phyloP scores from a whole-genome alignment of 2,888 invertebrate species.

The Emmelina monodactyla region DNA sequence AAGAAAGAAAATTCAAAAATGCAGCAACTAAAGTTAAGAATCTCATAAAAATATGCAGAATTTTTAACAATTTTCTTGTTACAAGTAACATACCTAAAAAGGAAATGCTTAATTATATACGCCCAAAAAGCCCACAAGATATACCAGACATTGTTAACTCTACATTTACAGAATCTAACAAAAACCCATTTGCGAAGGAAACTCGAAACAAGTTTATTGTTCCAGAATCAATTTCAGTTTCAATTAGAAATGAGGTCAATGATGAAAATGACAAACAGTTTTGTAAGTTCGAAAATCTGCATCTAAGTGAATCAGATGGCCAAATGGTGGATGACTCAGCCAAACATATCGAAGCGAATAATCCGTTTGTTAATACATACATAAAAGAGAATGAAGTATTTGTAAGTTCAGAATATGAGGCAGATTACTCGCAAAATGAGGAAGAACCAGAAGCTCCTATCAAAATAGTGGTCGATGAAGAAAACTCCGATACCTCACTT shows the following conservation, averaged over 20 bases:
- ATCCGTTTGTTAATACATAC: constrained; percentile 38
- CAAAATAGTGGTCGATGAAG: constrained; percentile 30
- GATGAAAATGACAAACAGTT: constrained; percentile 1
- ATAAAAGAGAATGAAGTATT: constrained; percentile 37
- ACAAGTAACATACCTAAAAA: constrained; percentile 21
- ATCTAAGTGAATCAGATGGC: no score
- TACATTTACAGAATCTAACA: constrained; percentile 34
- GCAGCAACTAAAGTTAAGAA: constrained; percentile 32
- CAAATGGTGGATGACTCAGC: background rate
- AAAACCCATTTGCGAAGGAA: constrained; percentile 28
- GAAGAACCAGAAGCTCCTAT: constrained; percentile 31
- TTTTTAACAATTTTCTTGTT: constrained; percentile 24
- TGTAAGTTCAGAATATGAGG: constrained; percentile 44
- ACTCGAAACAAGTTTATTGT: constrained; percentile 39
- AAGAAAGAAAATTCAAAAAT: constrained; percentile 28
- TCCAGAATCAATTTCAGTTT: constrained; percentile 46
- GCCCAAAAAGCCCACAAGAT: constrained; percentile 26
- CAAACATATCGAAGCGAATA: background rate
- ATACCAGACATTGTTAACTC: constrained; percentile 59
- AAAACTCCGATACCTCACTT: constrained; percentile 18
- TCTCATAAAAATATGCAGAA: constrained; percentile 41
- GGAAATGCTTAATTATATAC: constrained; percentile 7
- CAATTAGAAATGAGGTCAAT: constrained; percentile 32
- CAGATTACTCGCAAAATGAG: constrained; percentile 44
- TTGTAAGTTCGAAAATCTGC: background rate